Conservation (phyloP, 2,888 invertebrate species). For the Dermolepida albohirtum region DNA sequence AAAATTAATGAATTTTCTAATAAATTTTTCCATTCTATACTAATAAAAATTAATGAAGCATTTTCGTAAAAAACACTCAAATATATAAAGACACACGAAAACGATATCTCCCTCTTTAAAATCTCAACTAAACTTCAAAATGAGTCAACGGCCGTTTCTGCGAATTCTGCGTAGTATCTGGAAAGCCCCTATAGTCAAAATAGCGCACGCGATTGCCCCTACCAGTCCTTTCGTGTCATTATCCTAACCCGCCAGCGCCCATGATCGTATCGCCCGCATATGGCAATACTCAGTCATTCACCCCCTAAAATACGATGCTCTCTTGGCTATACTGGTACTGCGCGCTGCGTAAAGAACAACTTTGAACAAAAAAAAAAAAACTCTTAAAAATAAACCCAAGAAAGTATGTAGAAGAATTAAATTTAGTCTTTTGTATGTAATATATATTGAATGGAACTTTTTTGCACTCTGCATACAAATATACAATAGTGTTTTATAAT, state of each 20-base stretch:
- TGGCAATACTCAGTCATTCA: slow-evolving; percentile 33
- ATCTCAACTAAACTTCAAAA: slow-evolving; percentile 6
- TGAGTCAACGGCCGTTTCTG: slow-evolving; percentile 35
- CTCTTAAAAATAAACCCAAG: slow-evolving; percentile 12
- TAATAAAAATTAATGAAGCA: too few species aligned
- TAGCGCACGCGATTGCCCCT: slow-evolving; percentile 41
- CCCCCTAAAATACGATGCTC: slow-evolving; percentile 38
- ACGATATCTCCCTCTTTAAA: background rate
- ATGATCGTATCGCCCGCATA: slow-evolving; percentile 41
- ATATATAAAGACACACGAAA: too few species aligned
- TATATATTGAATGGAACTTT: too few species aligned
- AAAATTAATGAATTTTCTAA: too few species aligned
- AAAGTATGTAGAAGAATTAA: slow-evolving; percentile 5
- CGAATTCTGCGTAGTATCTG: slow-evolving; percentile 29
- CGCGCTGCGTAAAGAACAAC: slow-evolving; percentile 21
- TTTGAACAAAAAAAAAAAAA: slow-evolving; percentile 5
- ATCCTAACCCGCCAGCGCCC: slow-evolving; percentile 35
- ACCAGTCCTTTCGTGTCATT: slow-evolving; percentile 41
- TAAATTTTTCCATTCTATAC: too few species aligned
- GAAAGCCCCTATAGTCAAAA: slow-evolving; percentile 35
- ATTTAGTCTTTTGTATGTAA: too few species aligned
- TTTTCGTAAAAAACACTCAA: too few species aligned
- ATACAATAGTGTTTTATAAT: too few species aligned
- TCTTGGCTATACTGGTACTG: slow-evolving; percentile 16
- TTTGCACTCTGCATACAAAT: too few species aligned